Base-by-base conservation (phyloP, 2,113 vertebrate genomes). In the Symphodus melops region DNA sequence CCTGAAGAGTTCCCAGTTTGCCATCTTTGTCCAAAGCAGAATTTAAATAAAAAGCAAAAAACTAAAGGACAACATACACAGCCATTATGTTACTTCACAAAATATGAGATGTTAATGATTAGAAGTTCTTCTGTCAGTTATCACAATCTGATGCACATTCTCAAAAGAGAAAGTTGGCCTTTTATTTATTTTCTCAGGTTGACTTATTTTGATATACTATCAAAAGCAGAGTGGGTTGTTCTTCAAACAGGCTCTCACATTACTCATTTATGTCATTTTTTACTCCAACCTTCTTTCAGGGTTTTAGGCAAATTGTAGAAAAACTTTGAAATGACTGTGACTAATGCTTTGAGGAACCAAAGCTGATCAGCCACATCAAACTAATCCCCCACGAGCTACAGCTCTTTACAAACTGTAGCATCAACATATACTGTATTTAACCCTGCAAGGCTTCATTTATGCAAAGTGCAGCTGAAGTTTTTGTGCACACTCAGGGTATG, bases 391-490 rank as follows among this genome's bases (percentile, higher is more conserved):
- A 11, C 68, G 39, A 79, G 55, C 25, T 46, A 39, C 19, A 51
- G 65, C 70, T 61, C 55, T 76, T 14, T 61, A 39, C 65, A 85
- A 85, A 75, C 57, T 52, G 55, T 86, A 84, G 60, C 54, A 75
- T 74, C 60, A 86, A 86, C 19, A 62, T 86, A 78, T 70, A 82
- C n/a, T 28, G 17, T 83, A 49, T 76, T 78, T 77, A 68, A 82
- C 33, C 20, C 62, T 72, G 57, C 83, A 73, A 81, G 68, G 69
- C 72, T 86, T 84, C 78, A 71, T 77, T 66, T 77, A 82, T 63
- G 61, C 19, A 42, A 17, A 48, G 64, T 80, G 77, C 72, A 76
- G 55, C 77, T 80, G 68, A 55, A 37, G 66, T 36, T 61, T 4
- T 39, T 46, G 39, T 69, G 58, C 59, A 72, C 65, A 60, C 46